phyloP scores from a whole-genome alignment of 2,113 vertebrate species.

The Muntiacus reevesi region DNA sequence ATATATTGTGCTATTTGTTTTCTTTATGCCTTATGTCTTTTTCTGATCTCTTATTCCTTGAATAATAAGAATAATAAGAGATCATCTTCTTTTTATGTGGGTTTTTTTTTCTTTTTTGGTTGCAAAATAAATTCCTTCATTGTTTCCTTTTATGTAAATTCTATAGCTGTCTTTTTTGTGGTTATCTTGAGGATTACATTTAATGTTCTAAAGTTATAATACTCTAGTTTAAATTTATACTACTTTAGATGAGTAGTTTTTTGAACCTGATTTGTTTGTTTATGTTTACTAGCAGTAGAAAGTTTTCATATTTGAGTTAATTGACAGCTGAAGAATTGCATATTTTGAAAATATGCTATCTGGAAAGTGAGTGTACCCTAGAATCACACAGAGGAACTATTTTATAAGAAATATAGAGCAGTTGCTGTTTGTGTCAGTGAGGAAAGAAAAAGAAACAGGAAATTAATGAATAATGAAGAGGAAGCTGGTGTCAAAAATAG shows the following conservation, averaged over 20 bases:
- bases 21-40: neutral
- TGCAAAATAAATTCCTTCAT: neutral
- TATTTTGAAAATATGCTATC: constrained; percentile 13
- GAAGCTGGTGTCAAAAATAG: neutral
- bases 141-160: neutral
- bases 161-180: neutral
- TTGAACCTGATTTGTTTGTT: neutral
- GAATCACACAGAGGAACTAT: neutral
- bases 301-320: constrained; percentile 30
- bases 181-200: neutral
- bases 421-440: neutral
- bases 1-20: neutral
- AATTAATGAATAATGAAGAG: neutral
- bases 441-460: neutral
- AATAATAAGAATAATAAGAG: neutral
- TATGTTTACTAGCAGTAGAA: neutral
- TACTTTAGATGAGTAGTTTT: neutral
- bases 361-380: neutral
- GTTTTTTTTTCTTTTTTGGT: neutral
- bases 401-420: neutral
- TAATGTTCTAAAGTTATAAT: neutral
- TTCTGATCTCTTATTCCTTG: neutral
- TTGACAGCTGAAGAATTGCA: constrained; percentile 23
- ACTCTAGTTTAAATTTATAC: neutral
- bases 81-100: neutral